phyloP scores from a whole-genome alignment of 2,113 vertebrate genomes.

The Callipepla californica region DNA sequence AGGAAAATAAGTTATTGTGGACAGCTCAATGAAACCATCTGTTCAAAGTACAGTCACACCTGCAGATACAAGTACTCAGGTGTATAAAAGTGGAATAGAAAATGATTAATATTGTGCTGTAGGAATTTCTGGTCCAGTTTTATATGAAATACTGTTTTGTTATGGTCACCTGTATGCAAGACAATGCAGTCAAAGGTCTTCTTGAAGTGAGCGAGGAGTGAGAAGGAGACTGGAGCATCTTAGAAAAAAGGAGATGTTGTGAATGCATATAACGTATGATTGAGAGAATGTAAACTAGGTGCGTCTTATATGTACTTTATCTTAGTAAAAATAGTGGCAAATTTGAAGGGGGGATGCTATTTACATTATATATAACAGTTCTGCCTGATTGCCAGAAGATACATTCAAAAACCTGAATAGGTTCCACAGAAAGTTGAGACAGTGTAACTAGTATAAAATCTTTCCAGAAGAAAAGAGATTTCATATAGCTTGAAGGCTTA shows the following conservation, averaged over 20 bases:
- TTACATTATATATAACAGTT: neutral
- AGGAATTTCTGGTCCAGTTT: conserved; percentile 3
- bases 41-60: conserved; percentile 31
- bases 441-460: neutral
- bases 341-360: neutral
- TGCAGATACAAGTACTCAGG: conserved; percentile 9
- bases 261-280: neutral
- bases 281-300: conserved; percentile 38
- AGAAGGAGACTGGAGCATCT: neutral
- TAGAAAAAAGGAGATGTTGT: neutral
- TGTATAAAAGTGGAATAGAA: conserved; percentile 40
- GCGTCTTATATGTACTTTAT: conserved; percentile 26
- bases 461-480: neutral
- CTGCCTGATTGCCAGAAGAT: neutral
- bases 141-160: conserved; percentile 31
- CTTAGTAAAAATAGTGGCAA: neutral
- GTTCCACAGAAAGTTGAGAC: neutral
- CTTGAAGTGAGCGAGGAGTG: neutral
- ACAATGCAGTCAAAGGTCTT: conserved; percentile 1
- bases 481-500: neutral
- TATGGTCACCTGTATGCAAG: neutral
- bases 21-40: conserved; percentile 69
- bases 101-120: neutral
- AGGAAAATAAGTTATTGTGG: conserved; percentile 65
- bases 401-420: neutral